A percentile compares a stretch with the other conserved stretches of the same genome.
These are phyloP conservation scores for Acanthopagrus latus DNA, from an alignment of 2,797 vertebrate species.

Conservation along the genomic window DNA sequence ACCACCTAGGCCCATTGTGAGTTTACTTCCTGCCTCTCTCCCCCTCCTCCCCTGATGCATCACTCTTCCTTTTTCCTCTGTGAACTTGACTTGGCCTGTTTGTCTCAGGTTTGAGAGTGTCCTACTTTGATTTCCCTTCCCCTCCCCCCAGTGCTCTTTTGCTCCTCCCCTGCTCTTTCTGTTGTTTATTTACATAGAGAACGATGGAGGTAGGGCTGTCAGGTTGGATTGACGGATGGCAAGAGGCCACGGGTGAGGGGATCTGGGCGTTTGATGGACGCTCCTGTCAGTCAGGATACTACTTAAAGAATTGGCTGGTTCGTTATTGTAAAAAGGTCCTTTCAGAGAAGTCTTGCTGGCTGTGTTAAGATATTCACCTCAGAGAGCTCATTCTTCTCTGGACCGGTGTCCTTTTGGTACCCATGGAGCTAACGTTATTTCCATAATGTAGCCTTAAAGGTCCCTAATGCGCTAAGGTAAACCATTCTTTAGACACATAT, in stretches of 20 bases:
- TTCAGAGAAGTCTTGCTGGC: constrained; percentile 1
- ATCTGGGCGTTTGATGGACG: constrained; percentile 71
- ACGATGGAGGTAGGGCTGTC: constrained; percentile 58
- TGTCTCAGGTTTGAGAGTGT: constrained; percentile 55
- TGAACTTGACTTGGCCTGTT: constrained; percentile 35
- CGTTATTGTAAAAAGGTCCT: constrained; percentile 53
- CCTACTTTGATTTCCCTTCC: constrained; percentile 67
- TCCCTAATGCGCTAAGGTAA: constrained; percentile 47
- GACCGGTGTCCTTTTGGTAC: constrained; percentile 2
- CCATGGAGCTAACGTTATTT: constrained; percentile 30
- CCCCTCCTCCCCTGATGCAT: not conserved
- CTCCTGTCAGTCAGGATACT: constrained; percentile 67
- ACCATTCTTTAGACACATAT: constrained; percentile 44
- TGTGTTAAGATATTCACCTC: constrained; percentile 40
- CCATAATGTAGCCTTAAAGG: constrained; percentile 33
- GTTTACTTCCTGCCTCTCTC: constrained; percentile 40
- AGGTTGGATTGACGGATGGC: constrained; percentile 73
- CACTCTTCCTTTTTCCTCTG: constrained; percentile 48
- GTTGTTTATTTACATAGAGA: constrained; percentile 79
- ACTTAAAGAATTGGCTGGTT: constrained; percentile 72
- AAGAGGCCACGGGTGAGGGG: constrained; percentile 67
- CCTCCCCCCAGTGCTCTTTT: constrained; percentile 6
- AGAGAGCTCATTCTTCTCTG: not conserved
- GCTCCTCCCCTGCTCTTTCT: constrained; percentile 38
- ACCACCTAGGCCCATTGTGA: constrained; percentile 60